phyloP scores from a whole-genome alignment of 2,113 vertebrate genomes.

The Trematocara variabile region DNA sequence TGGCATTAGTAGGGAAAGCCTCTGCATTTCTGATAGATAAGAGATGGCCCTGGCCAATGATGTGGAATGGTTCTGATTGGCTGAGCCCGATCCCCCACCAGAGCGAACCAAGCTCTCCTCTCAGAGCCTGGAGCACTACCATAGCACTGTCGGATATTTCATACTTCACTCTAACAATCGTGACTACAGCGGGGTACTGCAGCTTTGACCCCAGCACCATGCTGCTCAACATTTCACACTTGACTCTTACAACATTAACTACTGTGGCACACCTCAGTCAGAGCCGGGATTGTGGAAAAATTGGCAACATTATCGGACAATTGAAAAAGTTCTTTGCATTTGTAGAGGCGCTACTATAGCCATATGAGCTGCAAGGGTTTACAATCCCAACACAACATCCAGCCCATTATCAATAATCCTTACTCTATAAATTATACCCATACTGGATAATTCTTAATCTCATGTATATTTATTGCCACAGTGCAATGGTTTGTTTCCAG shows the following conservation, averaged over 20 bases:
- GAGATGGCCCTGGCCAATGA: constrained; percentile 70
- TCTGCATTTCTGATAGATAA: constrained; percentile 67
- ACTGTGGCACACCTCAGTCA: neutral
- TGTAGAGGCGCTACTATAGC: neutral
- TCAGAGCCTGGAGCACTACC: constrained; percentile 21
- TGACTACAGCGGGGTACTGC: constrained; percentile 6
- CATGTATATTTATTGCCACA: neutral
- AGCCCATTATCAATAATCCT: neutral
- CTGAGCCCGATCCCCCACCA: constrained; percentile 63
- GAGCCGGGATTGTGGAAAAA: neutral
- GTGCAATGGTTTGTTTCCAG: neutral
- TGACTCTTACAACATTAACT: neutral
- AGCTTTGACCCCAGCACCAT: constrained; percentile 8
- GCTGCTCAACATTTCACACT: constrained; percentile 2
- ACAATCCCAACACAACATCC: neutral
- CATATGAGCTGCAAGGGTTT: neutral
- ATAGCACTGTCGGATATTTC: constrained; percentile 60
- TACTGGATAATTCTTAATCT: neutral
- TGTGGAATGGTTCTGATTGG: constrained; percentile 74
- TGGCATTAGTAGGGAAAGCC: constrained; percentile 71
- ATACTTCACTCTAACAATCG: constrained; percentile 39
- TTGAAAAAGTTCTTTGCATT: neutral
- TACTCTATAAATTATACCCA: neutral
- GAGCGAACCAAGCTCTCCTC: constrained; percentile 31
- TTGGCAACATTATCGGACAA: neutral